Evolutionary conservation across 2,888 invertebrate species (phyloP).

Genomic region (Kuschelorhynchus macadamiae): DNA sequence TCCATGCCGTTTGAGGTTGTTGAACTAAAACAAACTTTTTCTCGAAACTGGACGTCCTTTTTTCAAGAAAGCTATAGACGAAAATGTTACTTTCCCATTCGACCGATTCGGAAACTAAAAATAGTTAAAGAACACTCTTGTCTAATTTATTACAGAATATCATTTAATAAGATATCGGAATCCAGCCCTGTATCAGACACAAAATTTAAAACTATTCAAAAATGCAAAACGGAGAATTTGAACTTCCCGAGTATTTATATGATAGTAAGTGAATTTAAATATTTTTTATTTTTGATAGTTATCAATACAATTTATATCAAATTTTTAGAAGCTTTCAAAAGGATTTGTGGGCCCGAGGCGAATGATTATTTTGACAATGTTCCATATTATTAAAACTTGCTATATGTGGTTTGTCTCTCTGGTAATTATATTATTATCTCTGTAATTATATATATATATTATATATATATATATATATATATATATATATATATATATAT

Average conservation of each 20-base stretch:
- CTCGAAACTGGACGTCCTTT: slow-evolving; percentile 20
- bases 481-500: too few species aligned
- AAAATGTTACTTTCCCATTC: slow-evolving; percentile 3
- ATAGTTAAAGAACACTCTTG: slow-evolving; percentile 23
- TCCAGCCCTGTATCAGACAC: neutral
- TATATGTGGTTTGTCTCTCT: too few species aligned
- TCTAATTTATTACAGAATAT: slow-evolving; percentile 6
- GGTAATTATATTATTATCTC: too few species aligned
- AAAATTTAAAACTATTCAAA: neutral
- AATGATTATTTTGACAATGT: neutral
- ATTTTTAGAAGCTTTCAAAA: slow-evolving; percentile 2
- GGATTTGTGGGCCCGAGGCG: neutral
- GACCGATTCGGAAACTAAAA: slow-evolving; percentile 15
- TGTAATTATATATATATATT: too few species aligned
- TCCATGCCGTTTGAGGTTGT: slow-evolving; percentile 51
- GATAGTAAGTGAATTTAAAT: neutral
- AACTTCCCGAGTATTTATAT: slow-evolving; percentile 8
- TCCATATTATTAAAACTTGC: too few species aligned
- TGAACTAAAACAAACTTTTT: slow-evolving; percentile 26
- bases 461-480: too few species aligned
- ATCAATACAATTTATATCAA: slow-evolving; percentile 5
- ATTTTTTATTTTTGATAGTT: neutral
- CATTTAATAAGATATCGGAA: slow-evolving; percentile 6
- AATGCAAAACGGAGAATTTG: slow-evolving; percentile 5
- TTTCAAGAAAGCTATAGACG: slow-evolving; percentile 14